Evolutionary conservation across 2,888 invertebrate genomes (phyloP).

Genomic region (Epirrita christyi): DNA sequence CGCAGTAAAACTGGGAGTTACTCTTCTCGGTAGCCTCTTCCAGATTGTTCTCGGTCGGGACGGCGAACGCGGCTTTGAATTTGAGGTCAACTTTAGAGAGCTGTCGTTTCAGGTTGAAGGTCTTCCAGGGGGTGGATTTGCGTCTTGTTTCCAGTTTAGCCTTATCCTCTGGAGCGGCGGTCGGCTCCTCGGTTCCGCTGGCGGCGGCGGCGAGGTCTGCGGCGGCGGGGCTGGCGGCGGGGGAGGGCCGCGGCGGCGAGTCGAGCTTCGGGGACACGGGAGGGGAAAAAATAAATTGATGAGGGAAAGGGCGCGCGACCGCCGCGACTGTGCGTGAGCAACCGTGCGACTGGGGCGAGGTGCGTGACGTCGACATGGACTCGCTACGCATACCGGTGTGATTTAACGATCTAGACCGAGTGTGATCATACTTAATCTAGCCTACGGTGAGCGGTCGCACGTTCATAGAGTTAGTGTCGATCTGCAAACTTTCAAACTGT

Average conservation of each 20-base stretch:
- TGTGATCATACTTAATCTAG: constrained; percentile 33
- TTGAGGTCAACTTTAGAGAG: constrained; percentile 92
- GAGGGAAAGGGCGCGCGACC: constrained; percentile 43
- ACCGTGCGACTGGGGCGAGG: constrained; percentile 26
- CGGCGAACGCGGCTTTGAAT: constrained; percentile 87
- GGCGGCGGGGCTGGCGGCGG: constrained; percentile 45
- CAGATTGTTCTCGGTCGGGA: constrained; percentile 70
- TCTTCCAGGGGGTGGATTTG: constrained; percentile 90
- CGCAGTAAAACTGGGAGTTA: constrained; percentile 74
- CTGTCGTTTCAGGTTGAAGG: constrained; percentile 92
- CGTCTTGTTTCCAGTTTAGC: constrained; percentile 80
- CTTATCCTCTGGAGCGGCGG: constrained; percentile 53
- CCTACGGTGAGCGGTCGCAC: constrained; percentile 37
- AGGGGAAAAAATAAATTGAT: constrained; percentile 67
- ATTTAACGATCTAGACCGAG: constrained; percentile 32
- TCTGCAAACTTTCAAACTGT: constrained; percentile 41
- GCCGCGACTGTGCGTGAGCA: constrained; percentile 40
- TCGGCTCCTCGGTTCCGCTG: constrained; percentile 39
- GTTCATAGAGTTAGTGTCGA: constrained; percentile 23
- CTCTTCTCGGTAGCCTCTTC: constrained; percentile 62
- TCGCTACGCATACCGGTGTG: constrained; percentile 29
- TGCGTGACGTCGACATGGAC: constrained; percentile 39
- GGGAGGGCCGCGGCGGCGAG: constrained; percentile 48
- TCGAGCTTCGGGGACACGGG: constrained; percentile 66
- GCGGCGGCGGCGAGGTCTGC: constrained; percentile 35